A percentile compares a stretch with the other conserved stretches of the same genome.
These are phyloP conservation scores for Naja naja DNA, from an alignment of 2,113 vertebrate species.

Conservation along the genomic window DNA sequence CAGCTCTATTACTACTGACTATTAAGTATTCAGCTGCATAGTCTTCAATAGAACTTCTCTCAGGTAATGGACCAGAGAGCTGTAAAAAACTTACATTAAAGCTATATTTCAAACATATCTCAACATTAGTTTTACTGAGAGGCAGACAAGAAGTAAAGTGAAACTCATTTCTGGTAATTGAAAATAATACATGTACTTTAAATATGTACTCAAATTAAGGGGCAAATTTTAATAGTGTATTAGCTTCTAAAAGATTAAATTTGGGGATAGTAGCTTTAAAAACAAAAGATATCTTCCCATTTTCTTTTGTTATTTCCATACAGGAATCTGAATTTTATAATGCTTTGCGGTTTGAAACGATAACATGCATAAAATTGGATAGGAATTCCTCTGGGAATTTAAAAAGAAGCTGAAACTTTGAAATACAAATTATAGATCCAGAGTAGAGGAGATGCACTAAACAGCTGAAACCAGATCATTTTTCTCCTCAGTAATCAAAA, in stretches of 20 bases:
- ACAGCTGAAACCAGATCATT: neutral
- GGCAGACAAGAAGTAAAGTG: neutral
- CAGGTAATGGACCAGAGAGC: neutral
- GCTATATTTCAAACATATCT: neutral
- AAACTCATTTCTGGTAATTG: conserved; percentile 34
- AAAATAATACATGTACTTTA: conserved; percentile 33
- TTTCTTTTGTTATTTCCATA: neutral
- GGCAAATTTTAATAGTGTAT: conserved; percentile 11
- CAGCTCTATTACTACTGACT: neutral
- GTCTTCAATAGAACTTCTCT: neutral
- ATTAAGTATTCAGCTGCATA: neutral
- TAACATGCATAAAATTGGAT: conserved; percentile 48
- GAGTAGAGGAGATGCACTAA: conserved; percentile 15
- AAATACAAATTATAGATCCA: conserved; percentile 39
- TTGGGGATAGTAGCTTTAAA: conserved; percentile 39
- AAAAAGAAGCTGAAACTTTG: conserved; percentile 30
- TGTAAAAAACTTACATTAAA: neutral
- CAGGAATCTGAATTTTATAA: conserved; percentile 49
- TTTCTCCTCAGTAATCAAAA: neutral
- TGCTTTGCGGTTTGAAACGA: conserved; percentile 45
- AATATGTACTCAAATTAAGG: conserved; percentile 16
- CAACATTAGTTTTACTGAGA: neutral
- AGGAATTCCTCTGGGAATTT: conserved; percentile 40
- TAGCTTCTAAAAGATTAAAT: conserved; percentile 21
- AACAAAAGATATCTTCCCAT: neutral